Evolutionary conservation across 2,888 invertebrate species (phyloP), one percentile per base, ranked within the genome.

Genomic region (Mesorhabditis spiculigera): DNA sequence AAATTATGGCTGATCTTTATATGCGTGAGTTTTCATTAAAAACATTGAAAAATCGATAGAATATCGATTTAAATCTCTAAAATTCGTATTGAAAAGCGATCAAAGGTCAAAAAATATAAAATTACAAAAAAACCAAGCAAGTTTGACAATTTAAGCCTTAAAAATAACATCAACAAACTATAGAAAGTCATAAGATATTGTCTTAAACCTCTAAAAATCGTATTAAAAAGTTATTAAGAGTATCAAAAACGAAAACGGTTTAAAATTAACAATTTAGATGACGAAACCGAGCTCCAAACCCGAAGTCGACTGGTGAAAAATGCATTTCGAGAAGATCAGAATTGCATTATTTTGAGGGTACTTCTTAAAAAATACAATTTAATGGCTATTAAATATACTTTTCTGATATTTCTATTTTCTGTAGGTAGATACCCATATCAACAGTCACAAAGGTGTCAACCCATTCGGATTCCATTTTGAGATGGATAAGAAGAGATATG

Each of bases 391-490:
- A 50, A 50, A 50, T 10, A 50, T 13, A 50, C 10, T 50, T 50
- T 13, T 13, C 8, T 10, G n/a, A 50, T 50, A 13, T 50, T n/a
- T 13, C n/a, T 50, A 13, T n/a, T 13, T 50, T 50, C 3, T 50
- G 8, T n/a, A 50, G 67, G 75, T 78, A 43, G 78, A 78, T 44
- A 78, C 75, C 0, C 78, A 76, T 50, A 71, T 73, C 73, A 69
- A 67, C 44, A 72, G 72, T 63, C 68, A 74, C 42, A 73, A 77
- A 62, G 75, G 75, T 44, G 72, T 78, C 69, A 73, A 72, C 6
- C 79, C 79, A 6, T 79, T 79, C 58, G 79, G 78, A 8, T 79
- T 79, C 45, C 79, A 79, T 42, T 79, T 79, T 66, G 79, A 79
- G 61, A 71, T 79, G 58, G 79, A 79, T 71, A 68, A 71, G n/a